Evolutionary conservation across 2,113 vertebrate species (phyloP).

Genomic region (Silurus glanis): DNA sequence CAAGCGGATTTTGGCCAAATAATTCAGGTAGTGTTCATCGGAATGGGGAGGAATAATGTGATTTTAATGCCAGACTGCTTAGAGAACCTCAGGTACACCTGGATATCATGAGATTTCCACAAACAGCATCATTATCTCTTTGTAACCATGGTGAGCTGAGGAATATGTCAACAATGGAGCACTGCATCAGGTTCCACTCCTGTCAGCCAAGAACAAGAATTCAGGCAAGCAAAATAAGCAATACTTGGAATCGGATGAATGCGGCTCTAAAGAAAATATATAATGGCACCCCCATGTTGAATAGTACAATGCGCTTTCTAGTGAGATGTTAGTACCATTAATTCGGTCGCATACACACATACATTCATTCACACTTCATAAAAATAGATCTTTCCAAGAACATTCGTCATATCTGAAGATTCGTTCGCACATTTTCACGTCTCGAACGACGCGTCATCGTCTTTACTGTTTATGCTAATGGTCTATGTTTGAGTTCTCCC

Average conservation of each 20-base stretch:
- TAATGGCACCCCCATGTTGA: neutral
- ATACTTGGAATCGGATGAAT: neutral
- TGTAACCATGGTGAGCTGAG: no score
- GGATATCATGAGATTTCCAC: neutral
- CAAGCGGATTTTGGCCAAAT: no score
- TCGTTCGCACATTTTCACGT: neutral
- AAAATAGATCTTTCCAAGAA: conserved; percentile 30
- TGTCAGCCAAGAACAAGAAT: no score
- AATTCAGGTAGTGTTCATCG: no score
- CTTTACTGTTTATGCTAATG: neutral
- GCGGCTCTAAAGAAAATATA: neutral
- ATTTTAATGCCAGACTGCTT: neutral
- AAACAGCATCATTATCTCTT: neutral
- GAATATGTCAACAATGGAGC: no score
- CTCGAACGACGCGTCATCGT: no score
- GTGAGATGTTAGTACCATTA: conserved; percentile 35
- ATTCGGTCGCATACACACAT: conserved; percentile 9
- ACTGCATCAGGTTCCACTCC: no score
- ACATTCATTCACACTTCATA: neutral
- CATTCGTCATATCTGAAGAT: conserved; percentile 12
- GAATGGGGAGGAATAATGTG: neutral
- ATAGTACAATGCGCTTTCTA: neutral
- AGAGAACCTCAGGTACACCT: neutral
- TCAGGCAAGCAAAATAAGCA: no score
- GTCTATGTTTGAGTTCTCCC: neutral